Conservation (phyloP, 2,888 invertebrate species). For the Heliconius erato region DNA sequence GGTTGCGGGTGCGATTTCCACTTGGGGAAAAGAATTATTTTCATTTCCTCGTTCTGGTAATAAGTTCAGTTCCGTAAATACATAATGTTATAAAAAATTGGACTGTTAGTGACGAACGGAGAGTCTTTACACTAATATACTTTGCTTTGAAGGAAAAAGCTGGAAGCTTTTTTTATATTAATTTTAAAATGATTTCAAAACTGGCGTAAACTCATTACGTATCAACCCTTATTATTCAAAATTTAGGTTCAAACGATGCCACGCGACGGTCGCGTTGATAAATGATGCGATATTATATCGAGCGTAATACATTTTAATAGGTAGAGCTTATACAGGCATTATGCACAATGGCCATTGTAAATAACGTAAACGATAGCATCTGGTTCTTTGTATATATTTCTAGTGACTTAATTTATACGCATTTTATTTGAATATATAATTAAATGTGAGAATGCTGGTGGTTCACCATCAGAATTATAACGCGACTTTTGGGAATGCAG, state of each 20-base stretch:
- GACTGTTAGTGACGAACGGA: no score
- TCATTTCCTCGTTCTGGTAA: no score
- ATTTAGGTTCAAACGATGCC: constrained; percentile 41
- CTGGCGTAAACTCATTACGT: not conserved
- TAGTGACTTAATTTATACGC: not conserved
- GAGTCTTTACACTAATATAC: no score
- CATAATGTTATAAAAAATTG: no score
- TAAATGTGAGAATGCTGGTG: no score
- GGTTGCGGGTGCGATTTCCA: no score
- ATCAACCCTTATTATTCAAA: constrained; percentile 33
- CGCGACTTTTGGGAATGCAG: not conserved
- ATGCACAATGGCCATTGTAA: constrained; percentile 40
- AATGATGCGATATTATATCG: constrained; percentile 43
- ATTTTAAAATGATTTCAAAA: not conserved
- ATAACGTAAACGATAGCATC: constrained; percentile 28
- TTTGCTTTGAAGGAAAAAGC: not conserved
- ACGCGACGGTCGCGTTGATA: constrained; percentile 35
- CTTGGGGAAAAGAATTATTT: no score
- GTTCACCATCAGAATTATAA: no score
- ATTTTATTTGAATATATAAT: no score
- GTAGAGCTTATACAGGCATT: constrained; percentile 43
- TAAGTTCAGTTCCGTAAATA: no score
- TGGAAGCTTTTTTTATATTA: not conserved
- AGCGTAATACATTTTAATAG: constrained; percentile 47
- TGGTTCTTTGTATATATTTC: not conserved